Evolutionary conservation across 2,113 vertebrate genomes (phyloP).

Genomic region (Equus przewalskii): DNA sequence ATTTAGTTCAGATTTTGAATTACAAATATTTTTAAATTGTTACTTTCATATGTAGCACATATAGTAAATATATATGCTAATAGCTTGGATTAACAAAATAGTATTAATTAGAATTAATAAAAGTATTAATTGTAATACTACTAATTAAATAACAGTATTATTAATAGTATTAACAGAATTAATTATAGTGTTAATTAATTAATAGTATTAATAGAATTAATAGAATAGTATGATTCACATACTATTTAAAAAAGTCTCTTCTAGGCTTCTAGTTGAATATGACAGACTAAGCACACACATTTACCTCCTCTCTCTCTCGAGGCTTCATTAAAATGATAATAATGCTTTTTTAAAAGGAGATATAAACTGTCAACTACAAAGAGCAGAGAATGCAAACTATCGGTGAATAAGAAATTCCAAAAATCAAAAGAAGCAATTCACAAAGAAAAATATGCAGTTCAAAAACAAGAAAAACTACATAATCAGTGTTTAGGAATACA

Average conservation of each 20-base stretch:
- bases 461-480: constrained; percentile 3
- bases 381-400: background rate
- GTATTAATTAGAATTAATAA: background rate
- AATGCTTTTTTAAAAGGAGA: background rate
- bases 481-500: background rate
- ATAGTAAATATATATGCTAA: constrained; percentile 31
- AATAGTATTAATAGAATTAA: background rate
- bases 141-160: too few relatives aligned
- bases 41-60: background rate
- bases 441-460: background rate
- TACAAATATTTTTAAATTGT: background rate
- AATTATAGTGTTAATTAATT: too few relatives aligned
- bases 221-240: background rate
- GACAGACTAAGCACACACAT: background rate
- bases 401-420: background rate
- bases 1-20: background rate
- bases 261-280: background rate
- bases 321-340: constrained; percentile 35
- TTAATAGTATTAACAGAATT: too few relatives aligned
- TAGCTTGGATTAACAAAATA: constrained; percentile 20
- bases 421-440: constrained; percentile 44
- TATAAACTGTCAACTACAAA: constrained; percentile 28
- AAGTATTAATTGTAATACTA: too few relatives aligned
- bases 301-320: background rate
- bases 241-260: background rate